Evolutionary conservation across 2,797 vertebrate species (phyloP).

Genomic region (Toxotes lorentzi): DNA sequence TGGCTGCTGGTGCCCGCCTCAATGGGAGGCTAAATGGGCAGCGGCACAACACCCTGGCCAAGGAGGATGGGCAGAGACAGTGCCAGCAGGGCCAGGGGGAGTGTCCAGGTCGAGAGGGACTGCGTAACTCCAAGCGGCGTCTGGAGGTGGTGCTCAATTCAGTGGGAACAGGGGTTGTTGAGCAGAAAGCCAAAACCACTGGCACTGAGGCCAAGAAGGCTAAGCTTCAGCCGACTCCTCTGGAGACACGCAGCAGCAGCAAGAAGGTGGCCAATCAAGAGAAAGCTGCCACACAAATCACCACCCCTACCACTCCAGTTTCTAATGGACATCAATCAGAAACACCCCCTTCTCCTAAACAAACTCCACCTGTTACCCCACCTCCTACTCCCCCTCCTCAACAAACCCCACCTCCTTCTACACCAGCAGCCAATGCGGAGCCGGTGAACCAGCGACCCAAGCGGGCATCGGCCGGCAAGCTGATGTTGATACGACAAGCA

Average conservation of each 20-base stretch:
- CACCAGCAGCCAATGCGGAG: slow-evolving; percentile 84
- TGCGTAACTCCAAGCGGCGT: slow-evolving; percentile 96
- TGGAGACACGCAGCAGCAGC: slow-evolving; percentile 91
- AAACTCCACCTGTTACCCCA: slow-evolving; percentile 56
- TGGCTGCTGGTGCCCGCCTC: slow-evolving; percentile 84
- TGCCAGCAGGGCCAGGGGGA: slow-evolving; percentile 89
- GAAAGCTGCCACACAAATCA: slow-evolving; percentile 75
- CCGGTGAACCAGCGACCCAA: slow-evolving; percentile 94
- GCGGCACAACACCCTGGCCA: slow-evolving; percentile 89
- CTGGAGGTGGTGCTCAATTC: slow-evolving; percentile 87
- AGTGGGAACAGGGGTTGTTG: slow-evolving; percentile 78
- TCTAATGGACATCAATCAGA: slow-evolving; percentile 91
- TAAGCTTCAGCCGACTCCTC: slow-evolving; percentile 85
- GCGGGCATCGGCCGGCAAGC: slow-evolving; percentile 92
- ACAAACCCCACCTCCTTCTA: slow-evolving; percentile 68
- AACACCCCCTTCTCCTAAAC: slow-evolving; percentile 82
- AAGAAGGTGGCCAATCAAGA: slow-evolving; percentile 88
- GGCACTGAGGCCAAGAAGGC: slow-evolving; percentile 92
- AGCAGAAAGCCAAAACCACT: slow-evolving; percentile 85
- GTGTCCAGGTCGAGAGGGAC: slow-evolving; percentile 90
- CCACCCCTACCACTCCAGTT: slow-evolving; percentile 69
- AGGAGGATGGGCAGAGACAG: slow-evolving; percentile 89
- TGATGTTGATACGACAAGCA: slow-evolving; percentile 94
- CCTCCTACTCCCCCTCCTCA: slow-evolving; percentile 64
- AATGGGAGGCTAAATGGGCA: slow-evolving; percentile 95